These are phyloP conservation scores for Lepidurus apus DNA, from an alignment of 1,140 invertebrate genomes.

Conservation along the genomic window DNA sequence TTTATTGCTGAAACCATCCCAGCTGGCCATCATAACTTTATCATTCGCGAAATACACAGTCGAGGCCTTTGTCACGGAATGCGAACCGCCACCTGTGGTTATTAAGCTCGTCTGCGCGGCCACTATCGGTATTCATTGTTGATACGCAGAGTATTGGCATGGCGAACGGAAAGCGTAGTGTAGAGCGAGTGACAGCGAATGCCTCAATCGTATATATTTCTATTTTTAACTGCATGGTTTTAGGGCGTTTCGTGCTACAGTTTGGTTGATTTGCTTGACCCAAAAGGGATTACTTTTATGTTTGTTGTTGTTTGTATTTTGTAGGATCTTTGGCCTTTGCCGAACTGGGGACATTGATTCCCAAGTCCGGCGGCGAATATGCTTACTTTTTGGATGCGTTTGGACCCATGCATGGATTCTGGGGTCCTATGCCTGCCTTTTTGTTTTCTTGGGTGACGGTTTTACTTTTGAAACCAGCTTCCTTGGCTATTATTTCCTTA, in stretches of 20 bases:
- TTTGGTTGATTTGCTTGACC: not conserved
- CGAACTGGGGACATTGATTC: slow-evolving; percentile 60
- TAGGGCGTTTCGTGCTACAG: not conserved
- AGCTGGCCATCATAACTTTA: slow-evolving; percentile 87
- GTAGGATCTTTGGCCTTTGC: slow-evolving; percentile 36
- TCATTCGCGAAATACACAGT: slow-evolving; percentile 91
- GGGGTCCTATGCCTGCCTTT: slow-evolving; percentile 41
- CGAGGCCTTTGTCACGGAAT: slow-evolving; percentile 81
- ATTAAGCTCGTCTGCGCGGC: slow-evolving; percentile 74
- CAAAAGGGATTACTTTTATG: not conserved
- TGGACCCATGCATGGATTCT: slow-evolving; percentile 30
- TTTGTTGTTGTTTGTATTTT: slow-evolving; percentile 24
- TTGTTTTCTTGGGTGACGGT: slow-evolving; percentile 44
- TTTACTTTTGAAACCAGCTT: slow-evolving; percentile 42
- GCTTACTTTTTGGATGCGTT: slow-evolving; percentile 32
- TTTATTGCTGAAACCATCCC: slow-evolving; percentile 83
- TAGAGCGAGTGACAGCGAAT: not conserved
- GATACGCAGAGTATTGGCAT: not conserved
- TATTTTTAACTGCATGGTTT: not conserved
- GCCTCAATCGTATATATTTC: not conserved
- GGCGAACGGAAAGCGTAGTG: not conserved
- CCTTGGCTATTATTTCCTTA: slow-evolving; percentile 43
- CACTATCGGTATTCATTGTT: slow-evolving; percentile 60
- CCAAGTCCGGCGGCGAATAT: slow-evolving; percentile 87
- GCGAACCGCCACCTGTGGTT: slow-evolving; percentile 65